Evolutionary conservation across 2,797 vertebrate genomes (phyloP), one percentile per base, ranked within the genome.

Genomic region (Dipus sagitta): DNA sequence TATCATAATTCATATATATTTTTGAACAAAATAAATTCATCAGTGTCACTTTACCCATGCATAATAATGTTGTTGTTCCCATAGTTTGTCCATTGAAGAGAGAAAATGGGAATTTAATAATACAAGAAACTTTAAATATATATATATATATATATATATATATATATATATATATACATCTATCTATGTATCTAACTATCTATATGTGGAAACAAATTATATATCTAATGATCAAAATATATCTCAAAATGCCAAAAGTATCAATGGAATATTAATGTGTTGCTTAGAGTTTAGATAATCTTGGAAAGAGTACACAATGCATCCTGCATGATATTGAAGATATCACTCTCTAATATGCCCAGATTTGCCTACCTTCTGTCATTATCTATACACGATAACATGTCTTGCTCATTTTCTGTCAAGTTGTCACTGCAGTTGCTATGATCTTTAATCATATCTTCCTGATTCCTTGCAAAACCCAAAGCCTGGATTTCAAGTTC

Each of bases 371-470:
- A 21, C 30, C 9, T 86, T 79, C 77, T 13, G 21, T 28, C 79
- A 7, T 68, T 23, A n/a, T 21, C 2, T 58, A 11, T 81, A 97
- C 18, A 78, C 77, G 54, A 78, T 60, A 80, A 2, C 0, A 0
- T 21, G 21, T 89, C 54, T 62, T 93, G 5, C 93, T 94, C 26
- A 20, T 93, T 86, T 68, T 72, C 0, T 86, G 30, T 88, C 13
- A 34, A 68, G 20, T 18, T 88, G 20, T 5, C 67, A 70, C 77
- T 83, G 79, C 34, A 38, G 7, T 34, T 92, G 52, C 54, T 96
- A 68, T 86, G 77, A 18, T 83, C 76, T 87, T 96, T 75, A 94
- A 2, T 94, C 94, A 80, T 92, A 4, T 38, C 0, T 64, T 54
- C 78, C 72, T 85, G 23, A 93, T 88, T 84, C 38, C 28, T 58